These are phyloP conservation scores for Pelodytes ibericus DNA, from an alignment of 2,797 vertebrate species.

Conservation along the genomic window DNA sequence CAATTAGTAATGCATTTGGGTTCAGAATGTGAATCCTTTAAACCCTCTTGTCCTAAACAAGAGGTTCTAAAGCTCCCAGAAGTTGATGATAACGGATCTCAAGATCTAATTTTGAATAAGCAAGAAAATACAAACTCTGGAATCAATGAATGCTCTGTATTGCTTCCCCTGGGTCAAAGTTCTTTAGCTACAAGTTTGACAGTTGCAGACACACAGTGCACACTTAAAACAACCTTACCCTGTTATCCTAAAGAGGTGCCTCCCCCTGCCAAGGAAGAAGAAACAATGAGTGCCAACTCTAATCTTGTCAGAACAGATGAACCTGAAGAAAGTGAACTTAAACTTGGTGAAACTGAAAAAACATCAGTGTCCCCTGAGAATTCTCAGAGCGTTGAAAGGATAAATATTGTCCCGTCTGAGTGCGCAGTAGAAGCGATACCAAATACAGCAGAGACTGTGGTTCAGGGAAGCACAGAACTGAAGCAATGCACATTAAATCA, in stretches of 20 bases:
- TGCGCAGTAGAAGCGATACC: conserved; percentile 3
- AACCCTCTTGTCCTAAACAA: conserved; percentile 59
- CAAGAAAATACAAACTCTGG: conserved; percentile 61
- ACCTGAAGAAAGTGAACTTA: conserved; percentile 66
- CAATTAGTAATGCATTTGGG: conserved; percentile 69
- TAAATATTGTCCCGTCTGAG: conserved; percentile 54
- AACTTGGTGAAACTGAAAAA: conserved; percentile 61
- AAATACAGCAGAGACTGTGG: neutral
- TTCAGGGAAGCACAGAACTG: neutral
- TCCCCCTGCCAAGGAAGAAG: conserved; percentile 60
- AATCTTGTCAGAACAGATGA: conserved; percentile 59
- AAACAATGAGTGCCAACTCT: conserved; percentile 60
- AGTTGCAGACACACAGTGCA: conserved; percentile 58
- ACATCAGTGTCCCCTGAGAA: conserved; percentile 61
- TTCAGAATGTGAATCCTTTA: conserved; percentile 28
- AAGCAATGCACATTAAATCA: conserved; percentile 9
- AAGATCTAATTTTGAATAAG: conserved; percentile 65
- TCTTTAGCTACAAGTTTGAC: conserved; percentile 60
- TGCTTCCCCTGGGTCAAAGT: conserved; percentile 64
- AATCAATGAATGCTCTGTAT: conserved; percentile 59
- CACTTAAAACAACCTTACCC: conserved; percentile 63
- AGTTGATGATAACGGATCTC: conserved; percentile 66
- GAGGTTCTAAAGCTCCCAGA: conserved; percentile 58
- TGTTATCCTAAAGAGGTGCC: conserved; percentile 64
- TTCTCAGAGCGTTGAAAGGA: conserved; percentile 63